Evolutionary conservation across 2,113 vertebrate species (phyloP).

Genomic region (Vidua chalybeata): DNA sequence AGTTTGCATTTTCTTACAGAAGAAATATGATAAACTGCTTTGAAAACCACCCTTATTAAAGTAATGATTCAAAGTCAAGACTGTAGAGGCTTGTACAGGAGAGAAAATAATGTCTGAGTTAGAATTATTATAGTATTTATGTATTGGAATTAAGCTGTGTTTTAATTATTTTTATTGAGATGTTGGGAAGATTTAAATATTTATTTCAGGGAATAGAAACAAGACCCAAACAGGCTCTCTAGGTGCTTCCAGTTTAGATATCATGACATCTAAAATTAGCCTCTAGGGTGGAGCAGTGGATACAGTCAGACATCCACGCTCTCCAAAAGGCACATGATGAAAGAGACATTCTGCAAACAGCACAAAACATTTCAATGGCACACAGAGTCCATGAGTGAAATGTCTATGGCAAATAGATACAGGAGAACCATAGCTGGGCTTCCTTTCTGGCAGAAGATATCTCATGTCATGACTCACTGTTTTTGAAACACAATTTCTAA

Average conservation of each 20-base stretch:
- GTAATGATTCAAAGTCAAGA: background rate
- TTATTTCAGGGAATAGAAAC: background rate
- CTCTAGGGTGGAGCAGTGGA: background rate
- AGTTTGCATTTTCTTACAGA: background rate
- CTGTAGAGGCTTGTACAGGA: background rate
- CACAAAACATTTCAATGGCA: background rate
- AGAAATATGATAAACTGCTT: background rate
- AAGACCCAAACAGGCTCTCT: background rate
- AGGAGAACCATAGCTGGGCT: background rate
- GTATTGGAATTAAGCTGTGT: background rate
- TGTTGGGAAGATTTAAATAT: background rate
- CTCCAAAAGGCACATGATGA: background rate
- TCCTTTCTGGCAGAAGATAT: background rate
- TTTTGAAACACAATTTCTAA: background rate
- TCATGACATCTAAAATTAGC: background rate
- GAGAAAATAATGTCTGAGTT: background rate
- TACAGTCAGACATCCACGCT: background rate
- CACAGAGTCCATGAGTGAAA: background rate
- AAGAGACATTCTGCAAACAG: background rate
- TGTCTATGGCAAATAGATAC: background rate
- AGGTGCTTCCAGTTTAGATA: background rate
- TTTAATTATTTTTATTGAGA: background rate
- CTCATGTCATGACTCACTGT: background rate
- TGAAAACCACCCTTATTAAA: background rate
- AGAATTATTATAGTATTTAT: background rate